Evolutionary conservation across 1,140 invertebrate genomes (phyloP).

Genomic region (Lanistes nyassanus): DNA sequence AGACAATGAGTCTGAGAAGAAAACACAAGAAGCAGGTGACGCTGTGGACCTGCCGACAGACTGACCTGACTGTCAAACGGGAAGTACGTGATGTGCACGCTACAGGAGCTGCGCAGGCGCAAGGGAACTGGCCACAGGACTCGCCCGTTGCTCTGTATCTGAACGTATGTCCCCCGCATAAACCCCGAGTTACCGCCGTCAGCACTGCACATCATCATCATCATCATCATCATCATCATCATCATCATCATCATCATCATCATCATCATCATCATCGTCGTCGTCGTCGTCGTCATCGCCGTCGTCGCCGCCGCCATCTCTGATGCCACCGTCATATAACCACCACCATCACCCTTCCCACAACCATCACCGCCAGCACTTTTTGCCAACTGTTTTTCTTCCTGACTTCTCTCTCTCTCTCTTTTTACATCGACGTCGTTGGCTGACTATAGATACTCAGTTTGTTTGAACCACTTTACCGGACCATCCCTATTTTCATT

Average conservation of each 20-base stretch:
- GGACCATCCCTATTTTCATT: no score
- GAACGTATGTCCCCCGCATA: constrained; percentile 70
- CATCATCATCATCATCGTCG: neutral
- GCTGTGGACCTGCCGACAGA: no score
- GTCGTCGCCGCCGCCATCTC: no score
- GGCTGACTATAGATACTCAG: no score
- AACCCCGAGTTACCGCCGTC: constrained; percentile 72
- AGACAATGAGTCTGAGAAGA: no score
- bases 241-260: neutral
- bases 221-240: neutral
- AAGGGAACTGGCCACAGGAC: constrained; percentile 73
- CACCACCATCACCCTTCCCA: neutral
- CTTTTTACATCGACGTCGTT: no score
- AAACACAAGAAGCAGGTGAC: no score
- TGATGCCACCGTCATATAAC: neutral
- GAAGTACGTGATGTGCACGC: constrained; percentile 66
- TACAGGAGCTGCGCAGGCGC: constrained; percentile 66
- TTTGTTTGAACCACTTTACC: no score
- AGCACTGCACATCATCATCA: constrained; percentile 56
- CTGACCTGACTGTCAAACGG: constrained; percentile 64
- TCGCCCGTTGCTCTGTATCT: constrained; percentile 69
- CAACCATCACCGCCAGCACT: no score
- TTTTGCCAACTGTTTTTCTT: no score
- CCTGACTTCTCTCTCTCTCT: no score
- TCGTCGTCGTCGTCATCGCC: neutral